Percentiles rank a stretch among this genome's conserved stretches.
Conservation (phyloP, 2,888 invertebrate species). For the Priapulus caudatus region DNA sequence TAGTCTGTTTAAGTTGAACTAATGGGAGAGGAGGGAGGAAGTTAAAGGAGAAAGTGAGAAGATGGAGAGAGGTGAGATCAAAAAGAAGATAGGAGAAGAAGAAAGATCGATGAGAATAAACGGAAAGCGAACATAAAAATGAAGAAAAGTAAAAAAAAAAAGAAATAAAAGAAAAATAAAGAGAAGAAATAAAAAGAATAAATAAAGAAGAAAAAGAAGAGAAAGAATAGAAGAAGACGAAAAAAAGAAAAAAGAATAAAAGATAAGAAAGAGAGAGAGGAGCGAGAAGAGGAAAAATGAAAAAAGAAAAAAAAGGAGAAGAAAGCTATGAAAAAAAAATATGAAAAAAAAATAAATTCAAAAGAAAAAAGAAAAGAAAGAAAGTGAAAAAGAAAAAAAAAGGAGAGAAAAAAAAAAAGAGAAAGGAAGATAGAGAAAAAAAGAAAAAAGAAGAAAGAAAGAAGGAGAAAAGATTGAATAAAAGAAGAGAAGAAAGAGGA, state of each 20-base stretch:
- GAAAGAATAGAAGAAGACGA: not conserved
- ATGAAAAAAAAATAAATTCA: too few relatives aligned
- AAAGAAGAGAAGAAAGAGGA: too few relatives aligned
- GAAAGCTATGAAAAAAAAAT: constrained; percentile 3
- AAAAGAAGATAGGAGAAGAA: constrained; percentile 1
- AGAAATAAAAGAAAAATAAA: too few relatives aligned
- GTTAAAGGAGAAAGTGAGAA: not conserved
- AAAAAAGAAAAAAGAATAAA: not conserved
- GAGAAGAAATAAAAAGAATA: not conserved
- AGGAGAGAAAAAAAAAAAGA: too few relatives aligned
- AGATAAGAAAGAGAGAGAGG: not conserved
- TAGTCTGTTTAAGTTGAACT: not conserved
- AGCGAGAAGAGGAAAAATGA: not conserved
- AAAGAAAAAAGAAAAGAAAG: too few relatives aligned
- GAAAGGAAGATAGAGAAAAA: too few relatives aligned
- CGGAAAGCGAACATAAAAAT: not conserved
- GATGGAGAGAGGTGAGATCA: not conserved
- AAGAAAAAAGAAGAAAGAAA: too few relatives aligned
- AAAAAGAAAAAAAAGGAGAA: constrained; percentile 3
- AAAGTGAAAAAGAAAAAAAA: too few relatives aligned
- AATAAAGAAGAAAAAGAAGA: constrained; percentile 1
- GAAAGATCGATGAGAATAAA: not conserved
- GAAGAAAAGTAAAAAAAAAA: not conserved
- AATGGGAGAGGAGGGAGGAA: not conserved
- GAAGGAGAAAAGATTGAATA: too few relatives aligned